Conservation (phyloP, 2,888 invertebrate species). For the Amiota mariae region DNA sequence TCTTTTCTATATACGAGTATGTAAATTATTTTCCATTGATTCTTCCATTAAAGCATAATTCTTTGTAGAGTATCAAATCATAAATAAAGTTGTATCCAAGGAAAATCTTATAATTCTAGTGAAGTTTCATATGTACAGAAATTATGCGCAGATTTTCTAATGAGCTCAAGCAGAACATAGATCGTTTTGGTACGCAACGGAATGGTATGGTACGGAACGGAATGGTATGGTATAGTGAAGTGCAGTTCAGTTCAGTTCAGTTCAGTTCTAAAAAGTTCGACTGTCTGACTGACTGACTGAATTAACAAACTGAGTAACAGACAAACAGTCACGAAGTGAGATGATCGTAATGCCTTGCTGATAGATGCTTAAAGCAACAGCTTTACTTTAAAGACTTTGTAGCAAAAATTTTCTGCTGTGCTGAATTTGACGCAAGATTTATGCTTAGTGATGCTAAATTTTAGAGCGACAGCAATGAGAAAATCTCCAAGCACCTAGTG, state of each 20-base stretch:
- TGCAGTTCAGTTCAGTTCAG: conserved; percentile 27
- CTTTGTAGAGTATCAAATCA: background rate
- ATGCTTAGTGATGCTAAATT: conserved; percentile 39
- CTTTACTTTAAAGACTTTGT: background rate
- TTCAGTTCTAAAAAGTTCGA: background rate
- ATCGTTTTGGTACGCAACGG: conserved; percentile 60
- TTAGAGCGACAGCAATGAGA: conserved; percentile 3
- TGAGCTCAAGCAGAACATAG: conserved; percentile 61
- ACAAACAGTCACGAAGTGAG: background rate
- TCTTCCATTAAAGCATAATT: no score
- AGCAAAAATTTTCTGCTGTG: conserved; percentile 15
- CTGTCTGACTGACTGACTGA: conserved; percentile 5
- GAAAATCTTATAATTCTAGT: no score
- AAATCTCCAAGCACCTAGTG: background rate
- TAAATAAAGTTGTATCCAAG: background rate
- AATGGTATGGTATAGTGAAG: conserved; percentile 45
- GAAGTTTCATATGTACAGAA: conserved; percentile 42
- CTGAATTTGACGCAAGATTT: conserved; percentile 51
- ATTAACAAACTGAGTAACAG: background rate
- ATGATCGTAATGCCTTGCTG: background rate
- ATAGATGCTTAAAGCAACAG: background rate
- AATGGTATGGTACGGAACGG: conserved; percentile 54
- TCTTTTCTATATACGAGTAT: no score
- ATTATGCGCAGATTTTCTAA: conserved; percentile 67
- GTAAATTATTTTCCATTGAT: no score